A percentile compares a stretch with the other conserved stretches of the same genome.
Evolutionary conservation across 2,797 vertebrate genomes (phyloP).

Genomic region (Taenioides sp.): DNA sequence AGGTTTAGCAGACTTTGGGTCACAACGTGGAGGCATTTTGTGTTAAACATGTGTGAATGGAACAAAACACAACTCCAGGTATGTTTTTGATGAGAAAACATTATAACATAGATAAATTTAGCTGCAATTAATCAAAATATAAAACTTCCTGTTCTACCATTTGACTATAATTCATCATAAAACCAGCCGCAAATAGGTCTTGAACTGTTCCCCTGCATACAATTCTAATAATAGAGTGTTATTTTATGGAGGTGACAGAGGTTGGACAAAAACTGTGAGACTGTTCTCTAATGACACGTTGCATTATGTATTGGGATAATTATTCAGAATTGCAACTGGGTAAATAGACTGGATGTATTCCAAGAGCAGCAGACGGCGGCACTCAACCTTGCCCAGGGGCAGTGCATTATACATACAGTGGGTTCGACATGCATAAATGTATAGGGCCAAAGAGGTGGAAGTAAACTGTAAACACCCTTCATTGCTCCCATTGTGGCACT

Average conservation of each 20-base stretch:
- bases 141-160: no score
- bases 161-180: no score
- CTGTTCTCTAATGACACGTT: slow-evolving; percentile 17
- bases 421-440: slow-evolving; percentile 33
- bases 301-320: slow-evolving; percentile 32
- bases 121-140: no score
- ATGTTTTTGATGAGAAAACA: no score
- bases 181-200: neutral
- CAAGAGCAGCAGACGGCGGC: slow-evolving; percentile 17
- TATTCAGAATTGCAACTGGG: slow-evolving; percentile 29
- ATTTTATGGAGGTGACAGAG: slow-evolving; percentile 11
- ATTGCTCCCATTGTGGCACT: neutral
- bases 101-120: no score
- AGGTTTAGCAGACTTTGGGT: no score
- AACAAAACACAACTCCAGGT: no score
- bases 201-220: neutral
- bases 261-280: slow-evolving; percentile 19
- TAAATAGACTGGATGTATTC: slow-evolving; percentile 36
- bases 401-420: slow-evolving; percentile 30
- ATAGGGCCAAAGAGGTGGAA: slow-evolving; percentile 22
- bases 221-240: slow-evolving; percentile 7
- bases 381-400: slow-evolving; percentile 26
- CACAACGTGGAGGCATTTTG: no score
- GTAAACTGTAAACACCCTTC: slow-evolving; percentile 33
- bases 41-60: no score